Evolutionary conservation across 2,113 vertebrate genomes (phyloP), one percentile per base, ranked within the genome.

Genomic region (Charina bottae): DNA sequence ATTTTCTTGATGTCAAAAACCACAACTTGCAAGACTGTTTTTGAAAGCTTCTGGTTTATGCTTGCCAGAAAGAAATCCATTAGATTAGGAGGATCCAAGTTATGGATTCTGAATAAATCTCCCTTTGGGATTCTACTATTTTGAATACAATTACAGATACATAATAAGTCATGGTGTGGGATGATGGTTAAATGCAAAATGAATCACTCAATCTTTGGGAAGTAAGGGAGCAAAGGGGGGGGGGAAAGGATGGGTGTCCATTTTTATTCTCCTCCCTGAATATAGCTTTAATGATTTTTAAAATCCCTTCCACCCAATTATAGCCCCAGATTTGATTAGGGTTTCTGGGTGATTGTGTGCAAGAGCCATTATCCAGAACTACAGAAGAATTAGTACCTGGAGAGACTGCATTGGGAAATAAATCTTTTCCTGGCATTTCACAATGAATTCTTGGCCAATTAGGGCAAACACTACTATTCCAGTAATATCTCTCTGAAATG

Each of bases 241-340:
- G 24, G 7, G 21, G 89, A 46, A 37, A 60, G 84, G 87, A 90
- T 94, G 93, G 87, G 95, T 94, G 94, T 95, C 94, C 95, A 96
- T 96, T 97, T 97, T 97, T 97, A 96, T 94, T 97, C 96, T 95
- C 96, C 96, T 94, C 72, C 93, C 92, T 95, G 97, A 97, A 97
- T 97, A 96, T 93, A 93, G 96, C 96, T 97, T 97, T 98, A 98
- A 98, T 97, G 97, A 97, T 97, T 98, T 85, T 97, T 96, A 98
- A 98, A 33, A 97, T 97, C 97, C 97, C 96, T 97, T 98, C 97
- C 97, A 98, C 97, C 97, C 97, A 98, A 98, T 98, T 98, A 98
- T 96, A 95, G 94, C 94, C 95, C 96, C 94, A 96, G 96, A 96
- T 97, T 97, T 97, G 97, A 97, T 97, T 97, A 97, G 97, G 97